Conservation (phyloP, 1,140 invertebrate species). For the Chionoecetes opilio region DNA sequence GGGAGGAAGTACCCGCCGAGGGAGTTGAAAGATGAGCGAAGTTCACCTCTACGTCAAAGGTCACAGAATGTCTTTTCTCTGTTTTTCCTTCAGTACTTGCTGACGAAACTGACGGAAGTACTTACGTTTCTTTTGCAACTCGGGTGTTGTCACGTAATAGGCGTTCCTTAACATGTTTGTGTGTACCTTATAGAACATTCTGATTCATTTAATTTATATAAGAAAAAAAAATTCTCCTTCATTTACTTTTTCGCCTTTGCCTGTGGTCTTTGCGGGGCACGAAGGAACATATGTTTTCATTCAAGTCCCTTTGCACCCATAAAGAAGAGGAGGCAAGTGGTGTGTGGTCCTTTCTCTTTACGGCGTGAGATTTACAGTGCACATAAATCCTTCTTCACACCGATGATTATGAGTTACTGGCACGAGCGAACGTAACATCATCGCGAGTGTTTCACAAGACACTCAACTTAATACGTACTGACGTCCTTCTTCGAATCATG, state of each 20-base stretch:
- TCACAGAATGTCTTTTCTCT: not conserved
- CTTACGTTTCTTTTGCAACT: not conserved
- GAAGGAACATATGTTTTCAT: not conserved
- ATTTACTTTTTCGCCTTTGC: not conserved
- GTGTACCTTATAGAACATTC: not conserved
- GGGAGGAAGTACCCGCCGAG: not conserved
- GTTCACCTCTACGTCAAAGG: not conserved
- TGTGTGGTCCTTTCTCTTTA: not conserved
- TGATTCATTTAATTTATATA: not conserved
- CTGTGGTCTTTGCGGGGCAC: not conserved
- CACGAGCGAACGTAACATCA: not conserved
- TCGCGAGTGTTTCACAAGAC: not conserved
- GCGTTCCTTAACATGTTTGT: not conserved
- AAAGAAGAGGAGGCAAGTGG: not conserved
- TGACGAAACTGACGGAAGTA: not conserved
- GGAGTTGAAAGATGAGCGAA: not conserved
- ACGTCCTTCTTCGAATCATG: not conserved
- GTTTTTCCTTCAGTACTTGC: too few species aligned
- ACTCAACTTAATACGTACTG: not conserved
- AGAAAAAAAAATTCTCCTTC: too few species aligned
- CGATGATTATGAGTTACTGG: not conserved
- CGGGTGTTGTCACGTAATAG: too few species aligned
- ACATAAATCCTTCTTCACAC: not conserved
- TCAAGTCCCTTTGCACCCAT: not conserved
- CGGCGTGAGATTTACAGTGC: not conserved